Base-by-base conservation (phyloP, 1,140 invertebrate species). In the Drosophila guanche region DNA sequence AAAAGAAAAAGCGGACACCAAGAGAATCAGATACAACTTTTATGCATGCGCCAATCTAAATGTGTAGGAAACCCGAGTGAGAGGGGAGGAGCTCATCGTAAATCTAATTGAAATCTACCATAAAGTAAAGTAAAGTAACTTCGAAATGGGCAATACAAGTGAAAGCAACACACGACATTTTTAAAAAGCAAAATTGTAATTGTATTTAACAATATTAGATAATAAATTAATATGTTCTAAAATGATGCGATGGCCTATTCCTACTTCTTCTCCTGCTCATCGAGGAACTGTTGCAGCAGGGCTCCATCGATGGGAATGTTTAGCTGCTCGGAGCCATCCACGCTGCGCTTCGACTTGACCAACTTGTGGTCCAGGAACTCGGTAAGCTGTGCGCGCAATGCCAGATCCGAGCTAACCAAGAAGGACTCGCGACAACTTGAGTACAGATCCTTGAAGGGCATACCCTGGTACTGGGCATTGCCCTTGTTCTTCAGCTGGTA, bases 311-410 rank as follows among this genome's bases (percentile, higher is more conserved):
- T 94, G 5, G 97, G 96, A 91, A 98, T 97, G 4, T 93, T 83
- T 7, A 98, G 92, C 84, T 96, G 94, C 90, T 98, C 97, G 46
- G 94, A 94, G 33, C 97, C 96, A 91, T 97, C 97, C 12, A 92
- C 91, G 55, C 94, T 95, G 75, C 96, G 94, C 85, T 96, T 96
- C 14, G 94, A 94, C 91, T 95, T 96, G 0, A 98, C 94, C 52
- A 99, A 92, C 90, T 98, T 97, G 91, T 99, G 98, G 92, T 99
- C 97, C 46, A 96, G 92, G 91, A 98, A 99, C 93, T 99, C 98
- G 1, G 96, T 97, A 2, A 99, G 92, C 80, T 98, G 97, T 3
- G 97, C 95, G 69, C 97, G 93, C 29, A 99, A 90, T 1, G 96
- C 97, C 8, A 96, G 92, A 92, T 99, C 97, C 3, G 96, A 97